These are phyloP conservation scores for Protomyctophum bolini DNA, from an alignment of 2,113 vertebrate genomes.

Conservation along the genomic window DNA sequence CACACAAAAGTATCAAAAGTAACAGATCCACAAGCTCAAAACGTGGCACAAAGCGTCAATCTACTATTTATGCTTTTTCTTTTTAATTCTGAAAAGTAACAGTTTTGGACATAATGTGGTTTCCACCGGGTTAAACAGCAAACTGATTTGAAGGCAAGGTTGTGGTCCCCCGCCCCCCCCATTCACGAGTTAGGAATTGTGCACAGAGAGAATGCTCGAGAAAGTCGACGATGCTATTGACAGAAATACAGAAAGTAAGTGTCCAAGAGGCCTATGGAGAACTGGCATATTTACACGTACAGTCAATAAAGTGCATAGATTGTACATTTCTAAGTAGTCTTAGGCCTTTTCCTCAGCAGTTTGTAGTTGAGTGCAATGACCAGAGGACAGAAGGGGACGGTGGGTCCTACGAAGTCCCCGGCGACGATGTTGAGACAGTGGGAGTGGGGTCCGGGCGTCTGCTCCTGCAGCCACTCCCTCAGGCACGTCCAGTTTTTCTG, in stretches of 20 bases:
- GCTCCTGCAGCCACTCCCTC: constrained; percentile 82
- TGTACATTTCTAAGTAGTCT: not conserved
- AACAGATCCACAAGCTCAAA: too few species aligned
- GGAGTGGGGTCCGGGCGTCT: constrained; percentile 78
- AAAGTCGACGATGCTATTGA: not conserved
- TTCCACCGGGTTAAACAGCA: too few species aligned
- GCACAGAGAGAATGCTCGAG: too few species aligned
- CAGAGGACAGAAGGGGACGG: constrained; percentile 75
- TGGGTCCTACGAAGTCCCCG: constrained; percentile 86
- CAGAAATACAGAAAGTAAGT: not conserved
- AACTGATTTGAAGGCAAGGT: too few species aligned
- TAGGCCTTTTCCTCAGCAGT: constrained; percentile 49
- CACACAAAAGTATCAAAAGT: too few species aligned
- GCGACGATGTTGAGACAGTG: constrained; percentile 88
- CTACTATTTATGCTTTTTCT: too few species aligned
- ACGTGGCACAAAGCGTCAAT: too few species aligned
- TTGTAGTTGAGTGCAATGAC: constrained; percentile 86
- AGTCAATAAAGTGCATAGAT: not conserved
- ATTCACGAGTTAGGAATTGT: too few species aligned
- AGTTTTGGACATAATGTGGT: too few species aligned
- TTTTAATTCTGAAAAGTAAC: too few species aligned
- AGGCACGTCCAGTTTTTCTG: constrained; percentile 75
- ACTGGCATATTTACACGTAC: not conserved
- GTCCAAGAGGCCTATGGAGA: not conserved
- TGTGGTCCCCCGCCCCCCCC: too few species aligned